Conservation (phyloP, 2,797 vertebrate species). For the Mionectes olivaceus region DNA sequence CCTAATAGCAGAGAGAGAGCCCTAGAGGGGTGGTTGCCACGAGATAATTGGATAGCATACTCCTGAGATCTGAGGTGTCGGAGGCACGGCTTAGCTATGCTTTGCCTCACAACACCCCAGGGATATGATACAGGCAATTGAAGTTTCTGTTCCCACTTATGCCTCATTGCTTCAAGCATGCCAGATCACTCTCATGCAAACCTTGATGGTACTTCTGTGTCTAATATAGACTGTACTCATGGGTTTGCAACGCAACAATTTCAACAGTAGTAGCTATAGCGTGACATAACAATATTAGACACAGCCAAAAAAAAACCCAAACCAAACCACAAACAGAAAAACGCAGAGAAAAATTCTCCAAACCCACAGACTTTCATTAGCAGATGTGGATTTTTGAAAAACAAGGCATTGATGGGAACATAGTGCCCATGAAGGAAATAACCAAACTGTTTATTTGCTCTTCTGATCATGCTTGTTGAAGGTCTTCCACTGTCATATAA, state of each 20-base stretch:
- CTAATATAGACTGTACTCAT: background rate
- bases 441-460: background rate
- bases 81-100: slow-evolving; percentile 22
- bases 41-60: slow-evolving; percentile 53
- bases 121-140: slow-evolving; percentile 11
- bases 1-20: slow-evolving; percentile 16
- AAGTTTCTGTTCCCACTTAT: slow-evolving; percentile 41
- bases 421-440: background rate
- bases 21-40: slow-evolving; percentile 9
- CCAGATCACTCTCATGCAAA: slow-evolving; percentile 9
- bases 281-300: background rate
- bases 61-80: slow-evolving; percentile 23
- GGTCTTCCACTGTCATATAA: background rate
- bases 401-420: background rate
- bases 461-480: background rate
- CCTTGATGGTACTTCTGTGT: slow-evolving; percentile 33
- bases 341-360: background rate
- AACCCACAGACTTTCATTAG: slow-evolving; percentile 8
- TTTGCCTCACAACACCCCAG: slow-evolving; percentile 49
- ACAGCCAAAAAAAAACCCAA: background rate
- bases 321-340: background rate
- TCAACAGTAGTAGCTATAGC: background rate
- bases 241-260: background rate
- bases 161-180: slow-evolving; percentile 39
- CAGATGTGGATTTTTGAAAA: slow-evolving; percentile 13